Conservation (phyloP, 23 tunicate species). For the Oikopleura vanhoeffeni region DNA sequence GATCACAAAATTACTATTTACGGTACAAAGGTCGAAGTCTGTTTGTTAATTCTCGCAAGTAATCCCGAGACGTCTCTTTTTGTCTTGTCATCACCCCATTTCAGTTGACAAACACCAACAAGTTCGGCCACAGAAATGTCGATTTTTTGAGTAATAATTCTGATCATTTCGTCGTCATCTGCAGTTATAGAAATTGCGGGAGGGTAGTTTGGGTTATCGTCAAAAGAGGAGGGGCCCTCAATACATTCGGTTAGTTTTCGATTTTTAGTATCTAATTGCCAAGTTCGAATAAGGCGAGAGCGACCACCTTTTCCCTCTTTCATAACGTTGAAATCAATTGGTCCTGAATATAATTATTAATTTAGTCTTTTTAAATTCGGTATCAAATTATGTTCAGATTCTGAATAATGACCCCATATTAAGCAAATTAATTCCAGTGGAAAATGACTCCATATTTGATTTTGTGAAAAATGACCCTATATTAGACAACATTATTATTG, state of each 20-base stretch:
- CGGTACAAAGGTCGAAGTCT: too few relatives aligned
- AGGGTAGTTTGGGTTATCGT: not conserved
- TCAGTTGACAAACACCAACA: not conserved
- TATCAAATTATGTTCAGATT: too few relatives aligned
- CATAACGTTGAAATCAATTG: not conserved
- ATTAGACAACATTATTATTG: too few relatives aligned
- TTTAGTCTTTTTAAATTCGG: too few relatives aligned
- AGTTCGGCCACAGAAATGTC: not conserved
- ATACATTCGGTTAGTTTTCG: not conserved
- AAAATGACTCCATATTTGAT: too few relatives aligned
- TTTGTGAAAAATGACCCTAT: too few relatives aligned
- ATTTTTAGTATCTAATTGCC: not conserved
- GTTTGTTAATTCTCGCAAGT: too few relatives aligned
- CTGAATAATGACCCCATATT: too few relatives aligned
- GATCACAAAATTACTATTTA: too few relatives aligned
- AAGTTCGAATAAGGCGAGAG: not conserved
- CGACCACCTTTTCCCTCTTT: not conserved
- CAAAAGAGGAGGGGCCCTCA: not conserved
- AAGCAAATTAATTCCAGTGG: too few relatives aligned
- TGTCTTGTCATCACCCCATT: not conserved
- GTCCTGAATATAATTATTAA: not conserved
- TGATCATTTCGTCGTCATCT: not conserved
- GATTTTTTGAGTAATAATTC: not conserved
- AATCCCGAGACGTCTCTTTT: not conserved
- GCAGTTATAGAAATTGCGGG: not conserved